Evolutionary conservation across 2,797 vertebrate genomes (phyloP).

Genomic region (Chaetophractus vellerosus): DNA sequence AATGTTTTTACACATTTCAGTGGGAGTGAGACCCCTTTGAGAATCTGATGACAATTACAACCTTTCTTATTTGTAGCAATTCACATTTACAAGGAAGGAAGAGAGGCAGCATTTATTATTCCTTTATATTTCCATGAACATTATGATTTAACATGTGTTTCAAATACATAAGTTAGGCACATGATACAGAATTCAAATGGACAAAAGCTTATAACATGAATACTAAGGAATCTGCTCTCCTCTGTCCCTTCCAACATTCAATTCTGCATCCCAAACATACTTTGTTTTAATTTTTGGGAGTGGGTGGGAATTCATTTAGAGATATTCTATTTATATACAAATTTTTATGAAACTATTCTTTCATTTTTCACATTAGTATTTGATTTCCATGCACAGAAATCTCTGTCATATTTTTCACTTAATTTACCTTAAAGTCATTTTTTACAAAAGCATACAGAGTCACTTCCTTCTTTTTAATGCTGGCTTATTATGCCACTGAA

Average conservation of each 20-base stretch:
- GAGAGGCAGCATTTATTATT: neutral
- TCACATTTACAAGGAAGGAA: constrained; percentile 16
- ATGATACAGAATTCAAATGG: constrained; percentile 19
- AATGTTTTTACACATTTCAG: neutral
- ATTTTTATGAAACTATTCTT: neutral
- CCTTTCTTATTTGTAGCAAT: constrained; percentile 16
- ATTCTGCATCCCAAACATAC: neutral
- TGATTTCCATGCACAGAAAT: neutral
- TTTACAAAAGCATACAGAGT: neutral
- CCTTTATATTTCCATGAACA: constrained; percentile 51
- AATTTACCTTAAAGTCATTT: neutral
- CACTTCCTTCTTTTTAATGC: neutral
- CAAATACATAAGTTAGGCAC: constrained; percentile 3
- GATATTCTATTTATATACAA: neutral
- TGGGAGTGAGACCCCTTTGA: neutral
- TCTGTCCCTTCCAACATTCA: neutral
- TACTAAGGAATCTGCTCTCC: accelerated
- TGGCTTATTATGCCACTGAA: neutral
- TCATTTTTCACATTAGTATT: neutral
- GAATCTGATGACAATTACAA: constrained; percentile 41
- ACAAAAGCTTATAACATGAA: neutral
- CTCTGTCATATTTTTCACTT: neutral
- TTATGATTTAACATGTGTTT: constrained; percentile 64
- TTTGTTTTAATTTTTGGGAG: neutral
- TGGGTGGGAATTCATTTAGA: neutral